These are phyloP conservation scores for Ophion ventricosus DNA, from an alignment of 2,888 invertebrate species.

Conservation along the genomic window DNA sequence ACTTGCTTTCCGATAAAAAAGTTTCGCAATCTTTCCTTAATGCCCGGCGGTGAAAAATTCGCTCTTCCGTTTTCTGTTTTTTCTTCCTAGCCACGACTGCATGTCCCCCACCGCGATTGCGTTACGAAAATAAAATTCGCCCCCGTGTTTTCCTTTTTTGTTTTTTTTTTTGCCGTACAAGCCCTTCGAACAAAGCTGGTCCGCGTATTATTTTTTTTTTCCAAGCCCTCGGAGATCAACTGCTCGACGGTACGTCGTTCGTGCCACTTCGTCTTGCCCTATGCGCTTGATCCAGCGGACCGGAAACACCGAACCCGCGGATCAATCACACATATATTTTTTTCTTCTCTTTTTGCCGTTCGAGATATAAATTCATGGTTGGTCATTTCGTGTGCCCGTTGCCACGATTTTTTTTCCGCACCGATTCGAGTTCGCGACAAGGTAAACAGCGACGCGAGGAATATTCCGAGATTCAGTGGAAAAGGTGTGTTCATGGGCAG, in stretches of 20 bases:
- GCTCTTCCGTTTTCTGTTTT: slow-evolving; percentile 46
- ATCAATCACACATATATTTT: too few relatives aligned
- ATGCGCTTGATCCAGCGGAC: too few relatives aligned
- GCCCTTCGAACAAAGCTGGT: too few relatives aligned
- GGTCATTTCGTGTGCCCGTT: neutral
- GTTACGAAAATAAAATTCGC: neutral
- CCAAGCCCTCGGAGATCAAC: neutral
- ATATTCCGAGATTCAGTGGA: neutral
- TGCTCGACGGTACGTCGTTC: too few relatives aligned
- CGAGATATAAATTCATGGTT: neutral
- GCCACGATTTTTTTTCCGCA: neutral
- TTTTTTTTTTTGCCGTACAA: neutral
- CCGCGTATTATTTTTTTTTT: neutral
- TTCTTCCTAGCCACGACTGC: neutral
- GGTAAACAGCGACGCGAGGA: neutral
- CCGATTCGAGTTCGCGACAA: neutral
- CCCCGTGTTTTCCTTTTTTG: neutral
- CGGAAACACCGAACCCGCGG: too few relatives aligned
- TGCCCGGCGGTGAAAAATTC: slow-evolving; percentile 41
- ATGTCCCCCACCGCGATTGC: neutral
- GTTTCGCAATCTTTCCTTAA: slow-evolving; percentile 73
- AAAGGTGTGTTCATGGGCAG: neutral
- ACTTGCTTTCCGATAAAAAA: slow-evolving; percentile 73
- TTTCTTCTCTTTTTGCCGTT: too few relatives aligned
- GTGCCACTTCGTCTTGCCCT: too few relatives aligned